phyloP scores from a whole-genome alignment of 2,113 vertebrate species.

The Carassius gibelio region DNA sequence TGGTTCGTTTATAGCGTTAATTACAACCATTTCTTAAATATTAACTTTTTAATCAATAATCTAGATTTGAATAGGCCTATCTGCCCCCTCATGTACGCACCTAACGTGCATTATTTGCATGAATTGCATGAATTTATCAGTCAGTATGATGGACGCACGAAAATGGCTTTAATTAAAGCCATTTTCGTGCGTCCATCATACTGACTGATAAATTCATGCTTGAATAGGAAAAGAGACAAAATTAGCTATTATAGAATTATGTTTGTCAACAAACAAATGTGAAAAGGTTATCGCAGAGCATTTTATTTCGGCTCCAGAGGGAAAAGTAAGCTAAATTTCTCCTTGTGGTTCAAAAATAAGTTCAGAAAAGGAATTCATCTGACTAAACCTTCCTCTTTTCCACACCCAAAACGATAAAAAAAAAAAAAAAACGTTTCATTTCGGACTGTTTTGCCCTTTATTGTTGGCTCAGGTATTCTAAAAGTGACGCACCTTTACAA shows the following conservation, averaged over 20 bases:
- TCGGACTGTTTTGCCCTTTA: neutral
- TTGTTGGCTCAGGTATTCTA: no score
- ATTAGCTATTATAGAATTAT: neutral
- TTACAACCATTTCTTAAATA: constrained; percentile 1
- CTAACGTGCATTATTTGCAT: neutral
- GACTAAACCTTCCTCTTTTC: neutral
- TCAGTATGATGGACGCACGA: no score
- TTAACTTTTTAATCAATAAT: constrained; percentile 1
- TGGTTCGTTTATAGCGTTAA: neutral
- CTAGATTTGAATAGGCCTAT: constrained; percentile 4
- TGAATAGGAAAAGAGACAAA: neutral
- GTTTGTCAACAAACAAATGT: neutral
- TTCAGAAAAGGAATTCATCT: neutral
- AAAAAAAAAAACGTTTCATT: neutral
- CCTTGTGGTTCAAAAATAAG: neutral
- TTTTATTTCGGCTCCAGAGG: neutral
- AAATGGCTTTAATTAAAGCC: no score
- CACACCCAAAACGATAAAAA: neutral
- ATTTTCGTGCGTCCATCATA: neutral
- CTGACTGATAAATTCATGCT: neutral
- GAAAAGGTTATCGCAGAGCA: neutral
- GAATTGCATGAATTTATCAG: no score
- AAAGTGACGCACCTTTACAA: no score
- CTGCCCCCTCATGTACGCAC: neutral
- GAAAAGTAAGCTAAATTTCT: neutral